These are phyloP conservation scores for Empidonax alnorum DNA, from an alignment of 2,113 vertebrate species.

Conservation along the genomic window DNA sequence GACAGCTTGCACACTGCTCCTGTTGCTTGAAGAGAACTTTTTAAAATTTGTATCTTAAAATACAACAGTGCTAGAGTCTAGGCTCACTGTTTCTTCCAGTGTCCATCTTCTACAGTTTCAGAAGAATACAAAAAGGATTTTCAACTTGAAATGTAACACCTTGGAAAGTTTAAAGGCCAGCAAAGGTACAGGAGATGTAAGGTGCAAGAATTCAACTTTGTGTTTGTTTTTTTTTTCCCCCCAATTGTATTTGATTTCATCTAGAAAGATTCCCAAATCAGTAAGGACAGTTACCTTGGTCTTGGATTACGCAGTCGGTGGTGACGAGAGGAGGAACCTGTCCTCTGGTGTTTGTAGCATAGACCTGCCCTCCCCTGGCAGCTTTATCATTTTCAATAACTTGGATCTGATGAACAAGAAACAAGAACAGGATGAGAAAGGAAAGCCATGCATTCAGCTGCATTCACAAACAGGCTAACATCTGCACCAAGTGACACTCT, in stretches of 20 bases:
- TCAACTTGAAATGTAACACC: background rate
- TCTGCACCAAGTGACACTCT: background rate
- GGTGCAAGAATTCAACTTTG: background rate
- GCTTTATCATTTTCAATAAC: conserved; percentile 89
- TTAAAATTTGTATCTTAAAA: background rate
- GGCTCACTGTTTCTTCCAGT: background rate
- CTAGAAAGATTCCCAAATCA: background rate
- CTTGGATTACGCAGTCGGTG: conserved; percentile 87
- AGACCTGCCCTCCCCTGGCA: conserved; percentile 82
- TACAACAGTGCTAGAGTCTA: background rate
- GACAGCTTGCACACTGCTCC: background rate
- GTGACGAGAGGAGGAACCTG: conserved; percentile 95
- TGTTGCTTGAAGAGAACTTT: background rate
- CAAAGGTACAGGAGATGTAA: background rate
- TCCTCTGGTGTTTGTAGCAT: conserved; percentile 86
- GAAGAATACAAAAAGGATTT: background rate
- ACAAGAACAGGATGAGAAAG: background rate
- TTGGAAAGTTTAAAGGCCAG: background rate
- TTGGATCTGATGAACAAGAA: conserved; percentile 81
- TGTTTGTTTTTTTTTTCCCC: no score
- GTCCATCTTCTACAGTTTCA: background rate
- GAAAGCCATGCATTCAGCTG: background rate
- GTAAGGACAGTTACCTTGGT: conserved; percentile 86
- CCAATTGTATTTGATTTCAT: background rate
- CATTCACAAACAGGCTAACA: background rate